Base-by-base conservation (phyloP, 2,797 vertebrate genomes). In the Gymnoscopelus braueri region DNA sequence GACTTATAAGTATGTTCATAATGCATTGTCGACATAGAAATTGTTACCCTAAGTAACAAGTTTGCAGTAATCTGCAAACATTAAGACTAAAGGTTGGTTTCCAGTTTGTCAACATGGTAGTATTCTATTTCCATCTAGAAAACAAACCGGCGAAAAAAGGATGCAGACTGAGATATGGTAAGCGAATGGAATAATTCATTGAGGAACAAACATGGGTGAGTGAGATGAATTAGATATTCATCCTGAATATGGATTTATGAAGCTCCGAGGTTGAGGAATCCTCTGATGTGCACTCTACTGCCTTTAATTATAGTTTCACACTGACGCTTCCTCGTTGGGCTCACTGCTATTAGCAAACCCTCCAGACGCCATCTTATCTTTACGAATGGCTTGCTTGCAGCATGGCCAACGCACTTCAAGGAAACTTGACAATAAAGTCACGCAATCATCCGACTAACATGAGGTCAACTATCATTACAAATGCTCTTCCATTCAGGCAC, bases 191-290 rank as follows among this genome's bases (percentile, higher is more conserved):
- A 49, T 55, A 35, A 35, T n/a, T 39, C 9, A 61, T 15, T 60
- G 48, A 39, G 56, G 49, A 68, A 72, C 71, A 69, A 74, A 77
- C 39, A 44, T 75, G 62, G 53, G 76, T 56, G 24, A 66, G 69
- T 79, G 26, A 83, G 66, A 78, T 70, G 73, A 65, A 79, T 79
- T 67, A 65, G 57, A 52, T 77, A 69, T 68, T 76, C 56, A 84
- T 77, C 23, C 50, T 71, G 69, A 51, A 78, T 61, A 55, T 64
- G 24, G 44, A 76, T 54, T 73, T 69, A 74, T 65, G 63, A 75
- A 81, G 67, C 73, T 70, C 65, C 19, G 60, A 65, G 74, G 53
- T 15, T 8, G 39, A 49, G 24, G 72, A 44, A 80, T 82, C 83
- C 55, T 61, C 32, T 51, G 35, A 66, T 48, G 55, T 3, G 64